phyloP scores from a whole-genome alignment of 2,113 vertebrate genomes.

The Dipodomys merriami region DNA sequence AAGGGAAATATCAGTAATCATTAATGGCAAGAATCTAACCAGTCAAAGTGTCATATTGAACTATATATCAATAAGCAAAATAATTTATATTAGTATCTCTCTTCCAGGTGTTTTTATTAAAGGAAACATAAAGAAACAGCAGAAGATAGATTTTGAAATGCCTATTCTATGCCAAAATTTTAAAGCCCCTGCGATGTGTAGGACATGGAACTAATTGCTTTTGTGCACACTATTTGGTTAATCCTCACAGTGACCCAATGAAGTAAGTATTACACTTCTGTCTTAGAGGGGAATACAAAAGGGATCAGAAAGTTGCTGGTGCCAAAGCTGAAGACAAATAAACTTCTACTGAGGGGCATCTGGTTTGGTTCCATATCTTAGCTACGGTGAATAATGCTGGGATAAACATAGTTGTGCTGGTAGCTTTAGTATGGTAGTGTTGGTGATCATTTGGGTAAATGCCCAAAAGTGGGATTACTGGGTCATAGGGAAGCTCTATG shows the following conservation, averaged over 20 bases:
- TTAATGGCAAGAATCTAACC: neutral
- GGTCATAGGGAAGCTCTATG: too few species aligned
- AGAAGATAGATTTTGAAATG: too few species aligned
- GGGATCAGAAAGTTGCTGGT: neutral
- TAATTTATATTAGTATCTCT: too few species aligned
- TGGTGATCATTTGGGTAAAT: too few species aligned
- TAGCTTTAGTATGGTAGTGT: too few species aligned
- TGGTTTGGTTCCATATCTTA: too few species aligned
- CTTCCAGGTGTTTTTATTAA: too few species aligned
- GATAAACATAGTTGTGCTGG: too few species aligned
- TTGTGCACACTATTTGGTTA: neutral
- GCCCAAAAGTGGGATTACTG: too few species aligned
- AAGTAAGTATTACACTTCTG: neutral
- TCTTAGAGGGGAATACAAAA: neutral
- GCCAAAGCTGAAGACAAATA: neutral
- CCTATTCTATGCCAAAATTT: neutral
- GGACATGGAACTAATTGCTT: neutral
- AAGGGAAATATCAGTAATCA: neutral
- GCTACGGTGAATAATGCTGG: too few species aligned
- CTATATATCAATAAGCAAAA: neutral
- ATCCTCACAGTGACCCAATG: neutral
- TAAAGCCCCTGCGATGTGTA: neutral
- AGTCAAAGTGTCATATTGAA: neutral
- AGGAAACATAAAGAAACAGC: too few species aligned
- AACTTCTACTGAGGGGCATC: too few species aligned